Evolutionary conservation across 2,113 vertebrate genomes (phyloP).

Genomic region (Sinocyclocheilus anophthalmus): DNA sequence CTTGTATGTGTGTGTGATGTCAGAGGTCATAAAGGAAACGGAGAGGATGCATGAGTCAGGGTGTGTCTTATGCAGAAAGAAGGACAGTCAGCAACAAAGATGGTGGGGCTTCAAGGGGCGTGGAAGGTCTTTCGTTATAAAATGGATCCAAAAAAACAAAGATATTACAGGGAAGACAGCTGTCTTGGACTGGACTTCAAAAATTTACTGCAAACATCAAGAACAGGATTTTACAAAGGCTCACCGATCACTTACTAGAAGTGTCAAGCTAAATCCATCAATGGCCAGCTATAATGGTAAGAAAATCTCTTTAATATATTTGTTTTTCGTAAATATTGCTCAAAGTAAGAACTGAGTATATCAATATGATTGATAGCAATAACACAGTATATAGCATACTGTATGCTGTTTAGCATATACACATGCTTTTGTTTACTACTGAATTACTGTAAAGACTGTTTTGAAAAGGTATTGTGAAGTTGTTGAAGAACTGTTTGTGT

Average conservation of each 20-base stretch:
- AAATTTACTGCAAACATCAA: background rate
- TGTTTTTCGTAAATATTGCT: background rate
- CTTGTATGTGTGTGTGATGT: conserved; percentile 55
- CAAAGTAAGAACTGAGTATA: background rate
- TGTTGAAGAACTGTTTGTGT: background rate
- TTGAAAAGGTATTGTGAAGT: background rate
- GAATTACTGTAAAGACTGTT: background rate
- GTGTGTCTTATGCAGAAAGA: conserved; percentile 26
- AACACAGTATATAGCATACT: background rate
- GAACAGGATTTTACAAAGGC: conserved; percentile 10
- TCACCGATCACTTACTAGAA: background rate
- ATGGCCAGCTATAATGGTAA: conserved; percentile 53
- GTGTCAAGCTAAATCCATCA: background rate
- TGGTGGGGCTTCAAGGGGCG: no score
- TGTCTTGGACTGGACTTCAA: background rate
- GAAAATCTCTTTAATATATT: conserved; percentile 12
- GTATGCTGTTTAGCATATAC: background rate
- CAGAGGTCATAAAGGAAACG: conserved; percentile 58
- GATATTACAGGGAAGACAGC: conserved; percentile 5
- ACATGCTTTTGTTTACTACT: background rate
- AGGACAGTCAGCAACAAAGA: background rate
- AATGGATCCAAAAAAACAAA: conserved; percentile 37
- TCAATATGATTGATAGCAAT: background rate
- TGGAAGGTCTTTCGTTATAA: conserved; percentile 26
- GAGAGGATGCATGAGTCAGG: conserved; percentile 38